These are phyloP conservation scores for Lutraria rhynchaena DNA, from an alignment of 1,140 invertebrate genomes.

Conservation along the genomic window DNA sequence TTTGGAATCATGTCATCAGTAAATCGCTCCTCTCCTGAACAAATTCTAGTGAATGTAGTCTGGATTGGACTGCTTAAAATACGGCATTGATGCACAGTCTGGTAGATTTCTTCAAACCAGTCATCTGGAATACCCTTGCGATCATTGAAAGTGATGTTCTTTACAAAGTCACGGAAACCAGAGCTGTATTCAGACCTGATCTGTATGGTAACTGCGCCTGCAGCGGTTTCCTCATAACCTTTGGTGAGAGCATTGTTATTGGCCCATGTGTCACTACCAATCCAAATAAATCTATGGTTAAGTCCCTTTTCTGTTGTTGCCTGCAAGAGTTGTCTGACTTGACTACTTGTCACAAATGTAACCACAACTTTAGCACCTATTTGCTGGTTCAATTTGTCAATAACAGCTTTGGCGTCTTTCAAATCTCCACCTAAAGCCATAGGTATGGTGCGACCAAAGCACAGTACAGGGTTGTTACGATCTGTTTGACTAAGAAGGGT, in stretches of 20 bases:
- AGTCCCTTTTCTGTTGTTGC: slow-evolving; percentile 83
- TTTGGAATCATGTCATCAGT: slow-evolving; percentile 73
- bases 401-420: slow-evolving; percentile 76
- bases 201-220: slow-evolving; percentile 90
- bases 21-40: slow-evolving; percentile 73
- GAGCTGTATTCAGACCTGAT: slow-evolving; percentile 84
- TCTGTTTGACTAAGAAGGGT: slow-evolving; percentile 70
- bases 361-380: slow-evolving; percentile 87
- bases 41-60: slow-evolving; percentile 67
- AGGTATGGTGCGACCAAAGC: slow-evolving; percentile 59
- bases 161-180: slow-evolving; percentile 77
- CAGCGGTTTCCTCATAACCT: slow-evolving; percentile 87
- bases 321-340: slow-evolving; percentile 85
- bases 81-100: slow-evolving; percentile 87
- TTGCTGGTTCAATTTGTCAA: slow-evolving; percentile 86
- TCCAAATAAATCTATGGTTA: slow-evolving; percentile 86
- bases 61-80: slow-evolving; percentile 70
- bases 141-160: slow-evolving; percentile 73
- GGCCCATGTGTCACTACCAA: slow-evolving; percentile 91
- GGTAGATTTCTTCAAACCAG: slow-evolving; percentile 93
- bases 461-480: slow-evolving; percentile 59
- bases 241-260: slow-evolving; percentile 87
- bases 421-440: slow-evolving; percentile 70
- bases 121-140: slow-evolving; percentile 81
- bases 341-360: slow-evolving; percentile 88